Percentiles rank a stretch among this genome's conserved stretches.
Evolutionary conservation across 2,888 invertebrate genomes (phyloP).

Genomic region (Leucophenga montana): DNA sequence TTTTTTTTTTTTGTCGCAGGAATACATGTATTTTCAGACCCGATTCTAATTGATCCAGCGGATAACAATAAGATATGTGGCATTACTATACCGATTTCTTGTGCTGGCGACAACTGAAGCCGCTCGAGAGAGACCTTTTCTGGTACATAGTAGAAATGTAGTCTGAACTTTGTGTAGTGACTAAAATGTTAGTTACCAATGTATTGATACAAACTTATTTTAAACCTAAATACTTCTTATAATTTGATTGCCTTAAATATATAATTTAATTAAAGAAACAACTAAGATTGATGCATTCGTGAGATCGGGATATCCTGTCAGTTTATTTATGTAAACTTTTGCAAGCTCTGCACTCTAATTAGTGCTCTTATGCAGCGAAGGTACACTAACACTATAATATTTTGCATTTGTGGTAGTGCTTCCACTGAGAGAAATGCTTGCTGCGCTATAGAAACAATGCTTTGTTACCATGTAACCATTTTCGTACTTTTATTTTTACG

Average conservation of each 20-base stretch:
- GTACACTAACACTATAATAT: too few species aligned
- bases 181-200: slow-evolving; percentile 42
- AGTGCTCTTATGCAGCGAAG: too few species aligned
- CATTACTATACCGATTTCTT: not conserved
- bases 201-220: too few species aligned
- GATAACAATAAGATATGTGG: slow-evolving; percentile 1
- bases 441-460: too few species aligned
- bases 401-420: too few species aligned
- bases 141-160: not conserved
- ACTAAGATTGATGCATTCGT: not conserved
- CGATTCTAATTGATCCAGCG: slow-evolving; percentile 47
- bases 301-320: too few species aligned
- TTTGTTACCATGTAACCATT: too few species aligned
- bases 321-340: too few species aligned
- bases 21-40: slow-evolving; percentile 71
- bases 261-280: too few species aligned
- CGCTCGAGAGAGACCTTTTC: not conserved
- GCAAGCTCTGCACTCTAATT: too few species aligned
- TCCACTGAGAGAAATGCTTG: too few species aligned
- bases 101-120: not conserved
- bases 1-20: slow-evolving; percentile 57
- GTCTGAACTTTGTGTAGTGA: not conserved
- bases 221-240: slow-evolving; percentile 51
- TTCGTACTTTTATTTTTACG: too few species aligned
- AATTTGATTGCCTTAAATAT: slow-evolving; percentile 48